Percentiles rank a stretch among this genome's conserved stretches.
Evolutionary conservation across 2,888 invertebrate species (phyloP).

Genomic region (Tipula confusa): DNA sequence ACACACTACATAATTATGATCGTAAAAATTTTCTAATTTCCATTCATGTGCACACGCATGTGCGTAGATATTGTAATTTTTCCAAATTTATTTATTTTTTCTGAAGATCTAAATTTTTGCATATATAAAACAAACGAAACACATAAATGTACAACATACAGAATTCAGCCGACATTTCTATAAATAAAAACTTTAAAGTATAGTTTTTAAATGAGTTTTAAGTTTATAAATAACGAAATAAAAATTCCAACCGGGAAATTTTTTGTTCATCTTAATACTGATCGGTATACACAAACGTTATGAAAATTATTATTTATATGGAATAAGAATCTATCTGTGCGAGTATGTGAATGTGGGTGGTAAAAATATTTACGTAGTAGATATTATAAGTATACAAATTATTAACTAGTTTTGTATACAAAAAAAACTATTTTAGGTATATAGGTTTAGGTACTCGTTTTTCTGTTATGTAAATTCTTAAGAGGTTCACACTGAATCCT

Average conservation of each 20-base stretch:
- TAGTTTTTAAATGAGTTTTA: not conserved
- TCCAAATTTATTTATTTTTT: not conserved
- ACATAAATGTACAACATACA: not conserved
- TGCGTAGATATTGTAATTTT: not conserved
- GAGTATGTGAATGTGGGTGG: conserved; percentile 14
- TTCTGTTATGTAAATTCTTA: not conserved
- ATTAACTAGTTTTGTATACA: not conserved
- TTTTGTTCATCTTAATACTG: not conserved
- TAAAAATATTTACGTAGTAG: not conserved
- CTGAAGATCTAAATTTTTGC: not conserved
- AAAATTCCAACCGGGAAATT: not conserved
- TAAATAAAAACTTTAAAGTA: not conserved
- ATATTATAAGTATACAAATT: not conserved
- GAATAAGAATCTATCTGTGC: not conserved
- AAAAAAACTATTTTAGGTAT: not conserved
- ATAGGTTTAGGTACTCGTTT: not conserved
- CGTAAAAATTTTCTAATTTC: not conserved
- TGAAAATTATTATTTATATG: not conserved
- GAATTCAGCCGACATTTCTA: conserved; percentile 3
- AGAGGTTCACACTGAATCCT: too few species aligned
- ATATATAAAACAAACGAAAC: not conserved
- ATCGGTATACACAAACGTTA: not conserved
- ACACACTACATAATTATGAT: not conserved
- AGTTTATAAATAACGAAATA: conserved; percentile 4
- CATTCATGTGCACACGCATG: not conserved